Base-by-base conservation (phyloP, 1,140 invertebrate genomes). In the Trissolcus basalis region DNA sequence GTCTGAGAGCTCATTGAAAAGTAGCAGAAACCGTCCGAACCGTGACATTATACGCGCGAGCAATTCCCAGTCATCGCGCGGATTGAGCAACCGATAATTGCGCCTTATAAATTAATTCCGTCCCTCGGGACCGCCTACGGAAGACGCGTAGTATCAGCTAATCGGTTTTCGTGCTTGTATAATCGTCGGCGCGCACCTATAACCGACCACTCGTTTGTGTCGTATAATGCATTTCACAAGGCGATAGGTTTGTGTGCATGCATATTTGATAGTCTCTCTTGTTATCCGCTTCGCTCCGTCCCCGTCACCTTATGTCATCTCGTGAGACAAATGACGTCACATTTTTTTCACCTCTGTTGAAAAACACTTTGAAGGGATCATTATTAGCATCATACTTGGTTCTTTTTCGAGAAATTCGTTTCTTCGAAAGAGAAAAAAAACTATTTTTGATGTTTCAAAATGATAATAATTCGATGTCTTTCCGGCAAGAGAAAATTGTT, bases 21-120 rank as follows among this genome's bases (percentile, higher is more conserved):
- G 73, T 56, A n/a, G 33, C 36, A 12, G 15, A 45, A 45, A 50
- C 36, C 44, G 55, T 55, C 51, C 69, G 33, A 58, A 54, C 35
- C 54, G 65, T 58, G 61, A 60, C 53, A 67, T 44, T 58, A 39
- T 60, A 59, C 14, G 13, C 55, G 61, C 63, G 55, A 44, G 70
- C 56, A 51, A 75, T 41, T 53, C 59, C 35, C 33, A 65, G 60
- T 79, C 74, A 55, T 67, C 51, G 55, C 55, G 45, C 48, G 51
- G 13, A 76, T 82, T 79, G 73, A 76, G 74, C 61, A 80, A 81
- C 67, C 56, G 76, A 82, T 83, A 84, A 84, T 83, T 81, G 77
- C 82, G 63, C 71, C 77, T 80, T 78, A 79, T 82, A 81, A 83
- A 82, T 82, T 82, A 78, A 83, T 81, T 77, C 76, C 74, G 75